Evolutionary conservation across 2,888 invertebrate genomes (phyloP).

Genomic region (Blomia tropicalis): DNA sequence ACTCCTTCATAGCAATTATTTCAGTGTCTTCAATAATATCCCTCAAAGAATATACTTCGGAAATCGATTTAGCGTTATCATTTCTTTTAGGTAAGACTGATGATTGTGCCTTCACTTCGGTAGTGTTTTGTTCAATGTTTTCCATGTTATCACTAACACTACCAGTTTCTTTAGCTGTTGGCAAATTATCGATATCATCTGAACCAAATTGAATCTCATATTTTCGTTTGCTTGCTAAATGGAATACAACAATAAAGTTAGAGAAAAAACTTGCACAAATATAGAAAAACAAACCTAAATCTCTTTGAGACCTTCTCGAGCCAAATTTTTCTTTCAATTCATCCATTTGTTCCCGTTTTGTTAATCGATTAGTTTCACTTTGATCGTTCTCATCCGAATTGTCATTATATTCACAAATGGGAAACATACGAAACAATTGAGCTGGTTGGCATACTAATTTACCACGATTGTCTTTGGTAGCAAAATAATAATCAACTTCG

Average conservation of each 20-base stretch:
- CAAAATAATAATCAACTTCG: slow-evolving; percentile 9
- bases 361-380: not conserved
- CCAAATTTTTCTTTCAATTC: slow-evolving; percentile 24
- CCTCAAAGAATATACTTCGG: slow-evolving; percentile 20
- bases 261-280: not conserved
- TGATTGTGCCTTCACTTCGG: not conserved
- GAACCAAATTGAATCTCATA: slow-evolving; percentile 23
- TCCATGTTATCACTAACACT: not conserved
- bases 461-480: not conserved
- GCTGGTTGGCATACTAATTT: not conserved
- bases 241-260: not conserved
- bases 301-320: slow-evolving; percentile 18
- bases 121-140: not conserved
- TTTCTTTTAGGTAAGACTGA: slow-evolving; percentile 18
- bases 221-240: slow-evolving; percentile 19
- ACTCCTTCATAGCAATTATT: not conserved
- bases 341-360: slow-evolving; percentile 19
- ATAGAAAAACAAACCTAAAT: not conserved
- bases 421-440: slow-evolving; percentile 11
- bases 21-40: slow-evolving; percentile 21
- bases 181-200: slow-evolving; percentile 18
- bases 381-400: not conserved
- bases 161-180: not conserved
- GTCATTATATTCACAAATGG: not conserved
- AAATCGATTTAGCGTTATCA: slow-evolving; percentile 12